Conservation (phyloP, 2,888 invertebrate genomes). For the Rhamnusium bicolor region DNA sequence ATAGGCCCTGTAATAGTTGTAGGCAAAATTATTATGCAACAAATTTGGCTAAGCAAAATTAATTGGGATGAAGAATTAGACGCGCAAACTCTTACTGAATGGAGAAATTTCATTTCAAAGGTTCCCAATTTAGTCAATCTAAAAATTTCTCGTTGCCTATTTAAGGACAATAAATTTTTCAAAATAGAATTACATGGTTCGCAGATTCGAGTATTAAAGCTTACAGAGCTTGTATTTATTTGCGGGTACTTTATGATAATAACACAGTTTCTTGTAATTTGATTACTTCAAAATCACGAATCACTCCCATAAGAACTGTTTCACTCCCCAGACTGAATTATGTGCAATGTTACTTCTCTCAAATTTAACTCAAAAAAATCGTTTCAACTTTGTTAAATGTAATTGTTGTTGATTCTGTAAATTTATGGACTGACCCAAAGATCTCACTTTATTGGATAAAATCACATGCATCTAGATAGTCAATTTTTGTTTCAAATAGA, state of each 20-base stretch:
- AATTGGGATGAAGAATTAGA: constrained; percentile 38
- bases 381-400: constrained; percentile 16
- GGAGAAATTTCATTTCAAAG: constrained; percentile 27
- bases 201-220: constrained; percentile 35
- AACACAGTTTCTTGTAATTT: constrained; percentile 32
- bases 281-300: constrained; percentile 34
- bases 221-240: constrained; percentile 39
- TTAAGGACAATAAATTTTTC: neutral
- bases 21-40: constrained; percentile 46
- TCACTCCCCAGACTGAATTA: constrained; percentile 36
- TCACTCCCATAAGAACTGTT: constrained; percentile 22
- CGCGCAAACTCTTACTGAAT: constrained; percentile 22
- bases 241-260: constrained; percentile 25
- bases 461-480: constrained; percentile 33
- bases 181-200: constrained; percentile 41
- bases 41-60: constrained; percentile 36
- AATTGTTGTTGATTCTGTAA: constrained; percentile 4
- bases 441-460: constrained; percentile 41
- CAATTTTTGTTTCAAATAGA: constrained; percentile 41
- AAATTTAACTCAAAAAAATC: constrained; percentile 26
- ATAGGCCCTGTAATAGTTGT: constrained; percentile 37
- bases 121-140: constrained; percentile 12
- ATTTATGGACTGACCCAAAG: constrained; percentile 45
- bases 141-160: constrained; percentile 39
- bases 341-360: constrained; percentile 39